Evolutionary conservation across 2,113 vertebrate genomes (phyloP).

Genomic region (Tragelaphus strepsiceros): DNA sequence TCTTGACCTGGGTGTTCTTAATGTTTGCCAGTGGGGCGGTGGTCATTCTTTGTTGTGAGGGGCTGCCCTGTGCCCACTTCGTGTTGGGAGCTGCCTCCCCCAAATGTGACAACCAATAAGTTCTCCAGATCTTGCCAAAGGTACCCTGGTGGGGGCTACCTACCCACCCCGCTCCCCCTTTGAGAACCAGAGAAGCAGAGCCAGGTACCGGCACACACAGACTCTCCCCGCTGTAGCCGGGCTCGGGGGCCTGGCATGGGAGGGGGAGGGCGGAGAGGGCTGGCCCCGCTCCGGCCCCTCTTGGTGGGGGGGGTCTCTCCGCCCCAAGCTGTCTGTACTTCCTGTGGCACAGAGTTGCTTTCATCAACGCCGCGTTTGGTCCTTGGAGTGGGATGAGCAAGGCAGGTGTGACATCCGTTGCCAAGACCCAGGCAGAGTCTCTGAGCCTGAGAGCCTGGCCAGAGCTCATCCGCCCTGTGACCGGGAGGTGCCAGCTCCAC

Average conservation of each 20-base stretch:
- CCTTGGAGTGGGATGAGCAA: fast-evolving
- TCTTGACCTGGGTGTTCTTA: fast-evolving
- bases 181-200: not conserved
- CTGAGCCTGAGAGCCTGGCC: not conserved
- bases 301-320: not conserved
- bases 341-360: not conserved
- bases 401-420: too few relatives aligned
- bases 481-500: not conserved
- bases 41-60: fast-evolving
- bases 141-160: not conserved
- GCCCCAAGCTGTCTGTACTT: fast-evolving
- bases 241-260: fast-evolving
- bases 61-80: not conserved
- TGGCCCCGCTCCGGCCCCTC: not conserved
- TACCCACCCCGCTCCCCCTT: not conserved
- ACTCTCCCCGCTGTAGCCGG: not conserved
- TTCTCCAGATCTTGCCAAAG: not conserved
- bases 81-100: fast-evolving
- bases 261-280: not conserved
- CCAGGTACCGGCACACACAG: fast-evolving
- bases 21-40: fast-evolving
- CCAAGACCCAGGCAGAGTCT: not conserved
- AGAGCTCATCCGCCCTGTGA: fast-evolving
- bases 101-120: not conserved
- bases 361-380: fast-evolving